phyloP scores from a whole-genome alignment of 2,113 vertebrate species.

The Nothocercus nigrocapillus region DNA sequence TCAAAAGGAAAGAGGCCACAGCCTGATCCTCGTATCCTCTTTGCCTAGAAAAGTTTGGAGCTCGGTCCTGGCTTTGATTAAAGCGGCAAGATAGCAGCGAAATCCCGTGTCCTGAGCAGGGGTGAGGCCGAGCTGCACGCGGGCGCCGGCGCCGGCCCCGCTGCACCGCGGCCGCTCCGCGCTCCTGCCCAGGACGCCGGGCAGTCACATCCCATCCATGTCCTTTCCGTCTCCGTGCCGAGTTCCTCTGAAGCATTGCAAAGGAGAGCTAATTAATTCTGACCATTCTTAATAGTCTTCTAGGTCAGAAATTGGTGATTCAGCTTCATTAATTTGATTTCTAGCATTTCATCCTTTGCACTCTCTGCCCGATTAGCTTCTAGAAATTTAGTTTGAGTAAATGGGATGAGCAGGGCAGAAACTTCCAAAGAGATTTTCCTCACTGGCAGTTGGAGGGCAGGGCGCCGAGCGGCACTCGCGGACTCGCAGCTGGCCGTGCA shows the following conservation, averaged over 20 bases:
- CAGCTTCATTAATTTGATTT: conserved; percentile 77
- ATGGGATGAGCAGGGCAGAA: conserved; percentile 72
- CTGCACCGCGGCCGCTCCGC: too few relatives aligned
- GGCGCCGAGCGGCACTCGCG: background rate
- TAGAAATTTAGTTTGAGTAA: conserved; percentile 75
- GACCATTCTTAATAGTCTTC: conserved; percentile 73
- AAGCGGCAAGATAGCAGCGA: background rate
- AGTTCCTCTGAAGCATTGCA: conserved; percentile 32
- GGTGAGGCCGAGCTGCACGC: too few relatives aligned
- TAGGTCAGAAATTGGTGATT: conserved; percentile 74
- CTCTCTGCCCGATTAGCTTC: conserved; percentile 78
- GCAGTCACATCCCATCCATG: conserved; percentile 56
- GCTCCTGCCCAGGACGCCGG: background rate
- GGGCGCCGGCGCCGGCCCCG: too few relatives aligned
- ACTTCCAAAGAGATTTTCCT: conserved; percentile 77
- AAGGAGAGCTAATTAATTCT: conserved; percentile 74
- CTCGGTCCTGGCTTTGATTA: background rate
- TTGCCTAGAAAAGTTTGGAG: background rate
- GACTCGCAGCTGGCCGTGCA: background rate
- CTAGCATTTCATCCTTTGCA: conserved; percentile 75
- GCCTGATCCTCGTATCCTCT: background rate
- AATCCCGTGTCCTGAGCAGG: too few relatives aligned
- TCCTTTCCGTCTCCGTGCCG: background rate
- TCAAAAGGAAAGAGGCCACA: background rate
- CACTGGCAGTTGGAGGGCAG: conserved; percentile 35